Evolutionary conservation across 2,797 vertebrate genomes (phyloP), one percentile per base, ranked within the genome.

Genomic region (Premnoplex brunnescens): DNA sequence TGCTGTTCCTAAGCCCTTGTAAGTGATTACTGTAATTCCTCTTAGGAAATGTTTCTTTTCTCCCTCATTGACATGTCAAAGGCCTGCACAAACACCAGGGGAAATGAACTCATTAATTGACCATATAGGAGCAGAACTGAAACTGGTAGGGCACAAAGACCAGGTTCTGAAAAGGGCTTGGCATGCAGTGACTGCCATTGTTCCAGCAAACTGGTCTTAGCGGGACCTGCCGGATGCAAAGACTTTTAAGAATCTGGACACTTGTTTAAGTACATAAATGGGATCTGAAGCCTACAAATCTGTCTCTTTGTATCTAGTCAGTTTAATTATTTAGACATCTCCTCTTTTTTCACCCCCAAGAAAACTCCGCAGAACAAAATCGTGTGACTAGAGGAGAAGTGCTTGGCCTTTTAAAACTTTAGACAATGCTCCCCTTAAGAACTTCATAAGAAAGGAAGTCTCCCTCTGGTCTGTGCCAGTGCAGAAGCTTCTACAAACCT

Each of bases 331-430:
- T 85, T 88, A 75, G 44, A 49, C 10, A 32, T 80, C 85, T 85
- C 28, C 11, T 71, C 10, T 44, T 28, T 60, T 30, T 8, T 14
- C 1, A 8, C 0, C 0, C 26, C 4, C 6, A 30, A 60, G 46
- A 59, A 66, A 85, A 41, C 6, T 12, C 8, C 28, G 30, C 11
- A 37, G 83, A 92, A 64, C 8, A 80, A 85, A 93, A 36, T 7
- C 13, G 8, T 4, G 9, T n/a, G 19, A 76, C 56, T 46, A 66
- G 49, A 60, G 17, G 51, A 77, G 23, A 89, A 81, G 30, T 41
- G 14, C 9, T 55, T 58, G 60, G 54, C 39, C 26, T 80, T 88
- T 74, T 55, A 83, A 52, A 92, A 74, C 8, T 6, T 69, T 58
- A 20, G 20, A 59, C 28, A 78, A n/a, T 43, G 24, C 8, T 64